A percentile compares a stretch with the other conserved stretches of the same genome.
These are phyloP conservation scores for Coelogynopora nodosa DNA, from an alignment of 2,888 invertebrate genomes.

Conservation along the genomic window DNA sequence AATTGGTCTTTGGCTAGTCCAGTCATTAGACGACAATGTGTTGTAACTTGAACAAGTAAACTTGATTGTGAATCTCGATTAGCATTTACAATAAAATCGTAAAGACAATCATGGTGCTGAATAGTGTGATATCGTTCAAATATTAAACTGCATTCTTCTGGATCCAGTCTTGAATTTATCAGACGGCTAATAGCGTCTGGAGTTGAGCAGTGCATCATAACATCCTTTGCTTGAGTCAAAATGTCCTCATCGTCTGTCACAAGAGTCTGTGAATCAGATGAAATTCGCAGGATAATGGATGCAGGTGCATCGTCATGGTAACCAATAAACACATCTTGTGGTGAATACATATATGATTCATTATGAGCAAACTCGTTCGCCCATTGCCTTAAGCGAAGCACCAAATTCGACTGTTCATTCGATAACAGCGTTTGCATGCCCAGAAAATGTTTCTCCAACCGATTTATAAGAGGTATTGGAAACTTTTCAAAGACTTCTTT, in stretches of 20 bases:
- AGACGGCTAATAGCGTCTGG: constrained; percentile 54
- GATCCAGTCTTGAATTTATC: constrained; percentile 47
- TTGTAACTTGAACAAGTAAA: constrained; percentile 52
- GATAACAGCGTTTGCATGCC: constrained; percentile 5
- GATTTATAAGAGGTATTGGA: constrained; percentile 58
- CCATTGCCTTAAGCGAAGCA: neutral
- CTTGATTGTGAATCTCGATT: no score
- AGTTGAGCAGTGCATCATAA: constrained; percentile 55
- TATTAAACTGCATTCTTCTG: constrained; percentile 47
- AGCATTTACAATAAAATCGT: no score
- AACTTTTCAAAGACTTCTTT: constrained; percentile 56
- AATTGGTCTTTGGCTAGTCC: constrained; percentile 48
- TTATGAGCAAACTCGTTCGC: neutral
- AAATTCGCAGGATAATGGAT: constrained; percentile 52
- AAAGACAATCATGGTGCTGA: constrained; percentile 55
- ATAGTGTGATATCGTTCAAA: constrained; percentile 50
- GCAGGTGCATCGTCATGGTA: constrained; percentile 53
- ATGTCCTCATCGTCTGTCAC: constrained; percentile 26
- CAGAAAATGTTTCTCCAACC: constrained; percentile 54
- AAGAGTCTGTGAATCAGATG: neutral
- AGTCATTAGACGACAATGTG: constrained; percentile 53
- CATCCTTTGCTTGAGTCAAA: constrained; percentile 48
- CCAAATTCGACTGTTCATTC: neutral
- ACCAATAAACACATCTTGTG: constrained; percentile 54
- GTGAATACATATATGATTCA: constrained; percentile 24